Conservation (phyloP, 2,888 invertebrate genomes). For the Gandaritis pyraliata region DNA sequence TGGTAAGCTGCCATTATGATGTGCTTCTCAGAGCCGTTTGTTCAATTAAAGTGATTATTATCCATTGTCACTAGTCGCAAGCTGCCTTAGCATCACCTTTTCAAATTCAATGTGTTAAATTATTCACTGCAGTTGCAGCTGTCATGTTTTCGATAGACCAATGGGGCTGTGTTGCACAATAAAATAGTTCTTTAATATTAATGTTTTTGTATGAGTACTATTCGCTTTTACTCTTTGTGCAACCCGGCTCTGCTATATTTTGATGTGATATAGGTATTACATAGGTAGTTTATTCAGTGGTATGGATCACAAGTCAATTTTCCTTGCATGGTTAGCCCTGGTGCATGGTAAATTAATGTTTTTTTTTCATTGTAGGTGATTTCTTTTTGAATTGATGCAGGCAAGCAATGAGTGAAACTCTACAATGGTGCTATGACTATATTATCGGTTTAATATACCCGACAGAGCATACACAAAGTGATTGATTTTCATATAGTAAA, state of each 20-base stretch:
- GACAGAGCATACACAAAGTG: constrained; percentile 57
- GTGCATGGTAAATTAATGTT: constrained; percentile 23
- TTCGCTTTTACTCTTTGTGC: background rate
- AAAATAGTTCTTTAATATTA: too few relatives aligned
- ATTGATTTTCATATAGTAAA: constrained; percentile 48
- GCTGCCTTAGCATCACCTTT: constrained; percentile 13
- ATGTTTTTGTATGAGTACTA: too few relatives aligned
- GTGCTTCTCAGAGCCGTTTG: constrained; percentile 42
- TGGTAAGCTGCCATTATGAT: constrained; percentile 42
- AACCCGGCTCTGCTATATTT: background rate
- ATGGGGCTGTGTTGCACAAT: too few relatives aligned
- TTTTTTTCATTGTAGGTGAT: constrained; percentile 56
- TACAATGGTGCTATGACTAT: constrained; percentile 62
- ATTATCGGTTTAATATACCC: constrained; percentile 53
- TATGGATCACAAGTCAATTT: background rate
- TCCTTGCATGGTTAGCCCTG: constrained; percentile 3
- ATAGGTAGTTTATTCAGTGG: background rate
- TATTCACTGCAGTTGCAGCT: background rate
- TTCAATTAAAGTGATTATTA: constrained; percentile 12
- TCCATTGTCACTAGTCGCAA: constrained; percentile 12
- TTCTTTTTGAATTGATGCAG: constrained; percentile 44
- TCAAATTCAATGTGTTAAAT: constrained; percentile 3
- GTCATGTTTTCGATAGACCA: background rate
- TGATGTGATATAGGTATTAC: constrained; percentile 6
- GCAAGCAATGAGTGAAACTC: constrained; percentile 61